phyloP scores from a whole-genome alignment of 2,113 vertebrate genomes.

The Rhegmatorhina hoffmannsi region DNA sequence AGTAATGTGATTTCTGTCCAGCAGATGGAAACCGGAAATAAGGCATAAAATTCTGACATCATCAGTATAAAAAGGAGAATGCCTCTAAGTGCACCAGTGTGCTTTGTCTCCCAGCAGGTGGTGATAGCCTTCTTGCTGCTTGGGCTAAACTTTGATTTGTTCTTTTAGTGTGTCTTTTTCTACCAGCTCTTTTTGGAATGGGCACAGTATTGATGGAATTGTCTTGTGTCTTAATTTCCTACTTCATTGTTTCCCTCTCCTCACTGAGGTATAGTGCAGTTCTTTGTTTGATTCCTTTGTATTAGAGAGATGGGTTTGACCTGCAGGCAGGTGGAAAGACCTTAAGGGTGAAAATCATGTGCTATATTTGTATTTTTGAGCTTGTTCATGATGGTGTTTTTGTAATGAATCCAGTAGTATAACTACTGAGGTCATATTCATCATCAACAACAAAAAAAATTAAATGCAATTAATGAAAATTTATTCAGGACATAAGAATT shows the following conservation, averaged over 20 bases:
- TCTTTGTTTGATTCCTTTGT: background rate
- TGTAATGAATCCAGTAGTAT: background rate
- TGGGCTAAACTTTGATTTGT: background rate
- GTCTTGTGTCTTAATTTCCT: background rate
- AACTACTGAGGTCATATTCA: background rate
- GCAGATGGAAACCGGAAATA: conserved; percentile 37
- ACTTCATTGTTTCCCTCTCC: background rate
- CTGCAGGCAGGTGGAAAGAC: background rate
- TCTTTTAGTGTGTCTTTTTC: background rate
- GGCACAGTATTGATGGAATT: background rate
- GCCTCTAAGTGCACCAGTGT: background rate
- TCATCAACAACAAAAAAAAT: background rate
- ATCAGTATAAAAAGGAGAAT: background rate
- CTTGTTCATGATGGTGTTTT: background rate
- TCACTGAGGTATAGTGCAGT: background rate
- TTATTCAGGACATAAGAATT: background rate
- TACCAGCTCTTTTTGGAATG: background rate
- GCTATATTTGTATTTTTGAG: background rate
- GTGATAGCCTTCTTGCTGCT: background rate
- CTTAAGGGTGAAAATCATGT: background rate
- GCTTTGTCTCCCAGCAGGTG: background rate
- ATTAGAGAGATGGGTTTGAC: background rate
- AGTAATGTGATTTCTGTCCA: conserved; percentile 16
- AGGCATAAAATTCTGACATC: background rate
- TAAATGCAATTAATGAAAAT: background rate